Evolutionary conservation across 2,888 invertebrate species (phyloP).

Genomic region (Drosophila merina): DNA sequence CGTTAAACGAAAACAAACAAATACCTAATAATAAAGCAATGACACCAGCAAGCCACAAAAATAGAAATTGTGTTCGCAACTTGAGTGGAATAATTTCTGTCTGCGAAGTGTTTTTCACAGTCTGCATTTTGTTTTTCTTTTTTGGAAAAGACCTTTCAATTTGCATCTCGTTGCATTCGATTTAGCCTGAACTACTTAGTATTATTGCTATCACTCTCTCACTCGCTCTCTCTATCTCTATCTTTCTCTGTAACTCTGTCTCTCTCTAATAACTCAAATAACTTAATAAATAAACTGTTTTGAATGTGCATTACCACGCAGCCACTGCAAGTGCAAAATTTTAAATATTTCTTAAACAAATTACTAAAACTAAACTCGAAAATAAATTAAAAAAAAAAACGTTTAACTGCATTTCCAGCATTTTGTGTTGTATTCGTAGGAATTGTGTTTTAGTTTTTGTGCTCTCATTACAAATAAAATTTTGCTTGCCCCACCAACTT

Average conservation of each 20-base stretch:
- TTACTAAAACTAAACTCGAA: slow-evolving; percentile 15
- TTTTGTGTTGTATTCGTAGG: slow-evolving; percentile 73
- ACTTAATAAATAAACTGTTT: slow-evolving; percentile 49
- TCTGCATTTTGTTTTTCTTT: slow-evolving; percentile 59
- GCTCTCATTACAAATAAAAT: slow-evolving; percentile 42
- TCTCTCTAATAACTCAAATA: slow-evolving; percentile 47
- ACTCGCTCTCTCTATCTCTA: slow-evolving; percentile 42
- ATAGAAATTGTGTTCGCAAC: slow-evolving; percentile 56
- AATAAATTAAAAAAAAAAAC: slow-evolving; percentile 13
- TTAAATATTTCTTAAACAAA: slow-evolving; percentile 6
- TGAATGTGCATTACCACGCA: slow-evolving; percentile 71
- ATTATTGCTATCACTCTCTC: slow-evolving; percentile 64
- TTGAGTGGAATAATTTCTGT: slow-evolving; percentile 45
- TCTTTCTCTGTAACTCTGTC: slow-evolving; percentile 42
- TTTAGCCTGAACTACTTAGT: slow-evolving; percentile 67
- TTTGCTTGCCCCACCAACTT: slow-evolving; percentile 62
- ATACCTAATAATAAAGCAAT: slow-evolving; percentile 45
- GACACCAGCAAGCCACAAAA: slow-evolving; percentile 55
- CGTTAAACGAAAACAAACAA: slow-evolving; percentile 61
- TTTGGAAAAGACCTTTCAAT: slow-evolving; percentile 61
- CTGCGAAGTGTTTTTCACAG: slow-evolving; percentile 55
- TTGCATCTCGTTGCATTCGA: slow-evolving; percentile 75
- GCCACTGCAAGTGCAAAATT: slow-evolving; percentile 55
- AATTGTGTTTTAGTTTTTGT: slow-evolving; percentile 58
- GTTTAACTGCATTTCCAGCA: slow-evolving; percentile 57